These are phyloP conservation scores for Gastrophryne carolinensis DNA, from an alignment of 2,797 vertebrate genomes.

Conservation along the genomic window DNA sequence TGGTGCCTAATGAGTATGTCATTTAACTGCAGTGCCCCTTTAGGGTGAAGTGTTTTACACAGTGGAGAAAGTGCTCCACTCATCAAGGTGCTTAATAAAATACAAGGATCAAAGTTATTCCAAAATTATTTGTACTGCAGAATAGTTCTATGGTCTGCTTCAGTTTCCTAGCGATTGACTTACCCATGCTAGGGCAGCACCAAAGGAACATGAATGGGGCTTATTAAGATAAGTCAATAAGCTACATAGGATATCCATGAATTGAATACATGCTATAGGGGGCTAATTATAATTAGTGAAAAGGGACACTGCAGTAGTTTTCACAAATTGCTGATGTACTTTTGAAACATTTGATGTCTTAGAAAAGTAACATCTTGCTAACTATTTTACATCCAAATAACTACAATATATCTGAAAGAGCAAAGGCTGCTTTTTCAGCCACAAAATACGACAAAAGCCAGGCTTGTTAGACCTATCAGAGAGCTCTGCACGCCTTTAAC, in stretches of 20 bases:
- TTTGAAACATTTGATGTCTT: slow-evolving; percentile 97
- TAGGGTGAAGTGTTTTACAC: slow-evolving; percentile 72
- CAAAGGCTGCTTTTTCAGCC: slow-evolving; percentile 98
- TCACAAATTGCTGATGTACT: slow-evolving; percentile 93
- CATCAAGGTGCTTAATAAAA: slow-evolving; percentile 84
- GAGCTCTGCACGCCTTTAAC: slow-evolving; percentile 95
- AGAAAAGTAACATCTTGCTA: slow-evolving; percentile 99
- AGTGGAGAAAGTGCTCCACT: slow-evolving; percentile 71
- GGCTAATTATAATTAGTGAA: slow-evolving; percentile 88
- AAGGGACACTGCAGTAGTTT: slow-evolving; percentile 99
- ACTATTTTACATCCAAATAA: slow-evolving; percentile 99
- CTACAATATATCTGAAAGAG: slow-evolving; percentile 99
- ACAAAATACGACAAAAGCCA: slow-evolving; percentile 99
- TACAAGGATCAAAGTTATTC: slow-evolving; percentile 71
- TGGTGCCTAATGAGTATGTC: slow-evolving; percentile 80
- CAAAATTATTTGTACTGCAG: slow-evolving; percentile 77
- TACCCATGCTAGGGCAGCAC: slow-evolving; percentile 72
- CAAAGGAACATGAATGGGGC: slow-evolving; percentile 61
- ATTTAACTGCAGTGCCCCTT: slow-evolving; percentile 97
- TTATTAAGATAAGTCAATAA: slow-evolving; percentile 77
- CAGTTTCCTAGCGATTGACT: slow-evolving; percentile 69
- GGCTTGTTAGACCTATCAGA: slow-evolving; percentile 98
- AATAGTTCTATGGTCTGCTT: slow-evolving; percentile 75
- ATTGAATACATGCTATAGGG: slow-evolving; percentile 77
- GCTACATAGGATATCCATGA: slow-evolving; percentile 70